Percentiles rank a stretch among this genome's conserved stretches.
phyloP scores from a whole-genome alignment of 2,113 vertebrate genomes.

The Thalassarche chlororhynchos region DNA sequence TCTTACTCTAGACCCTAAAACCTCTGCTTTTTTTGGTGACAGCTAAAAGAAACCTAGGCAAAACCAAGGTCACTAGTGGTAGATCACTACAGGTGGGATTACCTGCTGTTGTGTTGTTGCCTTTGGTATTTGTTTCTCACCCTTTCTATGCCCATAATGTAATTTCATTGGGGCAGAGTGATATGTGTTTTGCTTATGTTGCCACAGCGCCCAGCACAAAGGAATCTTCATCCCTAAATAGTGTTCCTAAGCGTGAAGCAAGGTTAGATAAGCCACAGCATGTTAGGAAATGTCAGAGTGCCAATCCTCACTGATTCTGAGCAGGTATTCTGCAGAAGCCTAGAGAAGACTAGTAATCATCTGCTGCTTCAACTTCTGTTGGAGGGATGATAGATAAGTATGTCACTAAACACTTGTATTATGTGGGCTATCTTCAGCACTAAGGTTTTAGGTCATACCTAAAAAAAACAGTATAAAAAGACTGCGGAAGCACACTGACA shows the following conservation, averaged over 20 bases:
- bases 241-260: not conserved
- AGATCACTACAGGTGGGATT: not conserved
- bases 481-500: not conserved
- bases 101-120: not conserved
- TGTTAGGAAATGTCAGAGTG: not conserved
- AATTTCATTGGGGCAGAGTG: not conserved
- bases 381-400: not conserved
- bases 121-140: not conserved
- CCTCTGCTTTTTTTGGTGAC: not conserved
- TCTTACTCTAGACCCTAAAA: not conserved
- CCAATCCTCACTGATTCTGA: not conserved
- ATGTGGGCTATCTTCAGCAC: not conserved
- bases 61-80: not conserved
- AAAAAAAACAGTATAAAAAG: not conserved
- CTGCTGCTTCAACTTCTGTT: not conserved
- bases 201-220: rapidly evolving
- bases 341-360: not conserved
- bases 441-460: not conserved
- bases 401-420: not conserved
- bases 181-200: not conserved
- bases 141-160: not conserved
- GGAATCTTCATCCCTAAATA: not conserved
- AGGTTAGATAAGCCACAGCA: not conserved
- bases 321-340: not conserved
- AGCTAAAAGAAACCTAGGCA: not conserved